phyloP scores from a whole-genome alignment of 2,888 invertebrate genomes.

The Euzophera pinguis region DNA sequence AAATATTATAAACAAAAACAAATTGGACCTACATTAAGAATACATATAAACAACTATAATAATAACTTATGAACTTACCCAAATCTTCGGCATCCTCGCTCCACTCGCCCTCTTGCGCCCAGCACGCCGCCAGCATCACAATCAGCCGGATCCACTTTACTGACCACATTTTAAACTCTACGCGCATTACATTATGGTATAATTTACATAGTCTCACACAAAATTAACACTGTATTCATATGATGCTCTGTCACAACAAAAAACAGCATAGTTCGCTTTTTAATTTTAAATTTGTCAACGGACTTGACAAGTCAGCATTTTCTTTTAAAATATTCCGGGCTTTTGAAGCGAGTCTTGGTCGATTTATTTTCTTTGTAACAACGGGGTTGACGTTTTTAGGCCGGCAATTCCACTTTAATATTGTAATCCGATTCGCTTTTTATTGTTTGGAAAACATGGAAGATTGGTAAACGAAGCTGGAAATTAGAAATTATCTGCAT shows the following conservation, averaged over 20 bases:
- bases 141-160: constrained; percentile 65
- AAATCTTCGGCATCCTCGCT: constrained; percentile 73
- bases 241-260: constrained; percentile 10
- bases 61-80: constrained; percentile 41
- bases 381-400: constrained; percentile 15
- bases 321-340: constrained; percentile 10
- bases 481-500: constrained; percentile 9
- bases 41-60: neutral
- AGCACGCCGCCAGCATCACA: constrained; percentile 67
- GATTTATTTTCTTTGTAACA: constrained; percentile 14
- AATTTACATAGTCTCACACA: constrained; percentile 28
- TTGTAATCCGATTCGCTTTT: constrained; percentile 8
- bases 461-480: constrained; percentile 9
- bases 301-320: constrained; percentile 9
- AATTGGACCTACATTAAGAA: no score
- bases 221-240: constrained; percentile 24
- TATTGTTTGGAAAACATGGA: constrained; percentile 13
- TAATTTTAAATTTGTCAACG: constrained; percentile 10
- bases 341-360: constrained; percentile 11
- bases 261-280: neutral
- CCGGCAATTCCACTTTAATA: constrained; percentile 11
- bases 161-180: constrained; percentile 52
- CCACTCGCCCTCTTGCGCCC: constrained; percentile 75
- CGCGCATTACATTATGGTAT: constrained; percentile 44
- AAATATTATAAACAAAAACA: no score